phyloP scores from a whole-genome alignment of 2,113 vertebrate species.

The Indicator maculatus region DNA sequence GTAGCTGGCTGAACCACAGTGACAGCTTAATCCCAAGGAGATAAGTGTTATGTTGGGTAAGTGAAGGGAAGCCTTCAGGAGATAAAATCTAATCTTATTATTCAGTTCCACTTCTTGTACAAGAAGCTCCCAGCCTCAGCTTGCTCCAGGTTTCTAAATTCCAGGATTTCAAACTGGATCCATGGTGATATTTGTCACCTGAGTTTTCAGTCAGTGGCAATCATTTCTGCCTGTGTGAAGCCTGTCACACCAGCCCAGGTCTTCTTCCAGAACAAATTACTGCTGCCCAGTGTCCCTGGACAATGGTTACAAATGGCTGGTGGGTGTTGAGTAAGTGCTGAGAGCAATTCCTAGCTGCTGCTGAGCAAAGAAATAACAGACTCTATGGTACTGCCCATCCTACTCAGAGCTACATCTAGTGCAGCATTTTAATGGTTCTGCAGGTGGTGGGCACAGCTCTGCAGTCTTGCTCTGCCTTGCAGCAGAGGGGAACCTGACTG shows the following conservation, averaged over 20 bases:
- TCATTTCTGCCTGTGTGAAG: neutral
- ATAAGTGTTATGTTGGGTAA: neutral
- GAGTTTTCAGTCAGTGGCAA: neutral
- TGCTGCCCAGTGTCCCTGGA: neutral
- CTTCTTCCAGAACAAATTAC: neutral
- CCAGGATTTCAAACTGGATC: neutral
- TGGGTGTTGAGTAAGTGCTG: neutral
- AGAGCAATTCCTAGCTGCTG: neutral
- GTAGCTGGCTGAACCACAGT: conserved; percentile 7
- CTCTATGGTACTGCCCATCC: neutral
- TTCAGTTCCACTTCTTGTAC: neutral
- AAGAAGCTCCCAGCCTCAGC: neutral
- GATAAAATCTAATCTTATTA: neutral
- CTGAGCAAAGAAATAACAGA: neutral
- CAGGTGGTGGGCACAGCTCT: neutral
- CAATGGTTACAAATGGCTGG: neutral
- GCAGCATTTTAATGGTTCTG: neutral
- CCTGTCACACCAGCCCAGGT: neutral
- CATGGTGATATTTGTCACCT: neutral
- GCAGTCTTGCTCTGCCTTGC: neutral
- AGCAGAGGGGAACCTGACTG: neutral
- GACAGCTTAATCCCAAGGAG: neutral
- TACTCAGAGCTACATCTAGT: neutral
- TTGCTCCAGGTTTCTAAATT: neutral
- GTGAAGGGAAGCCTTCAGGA: neutral